Conservation (phyloP, 2,797 vertebrate species). For the Syncerus caffer region DNA sequence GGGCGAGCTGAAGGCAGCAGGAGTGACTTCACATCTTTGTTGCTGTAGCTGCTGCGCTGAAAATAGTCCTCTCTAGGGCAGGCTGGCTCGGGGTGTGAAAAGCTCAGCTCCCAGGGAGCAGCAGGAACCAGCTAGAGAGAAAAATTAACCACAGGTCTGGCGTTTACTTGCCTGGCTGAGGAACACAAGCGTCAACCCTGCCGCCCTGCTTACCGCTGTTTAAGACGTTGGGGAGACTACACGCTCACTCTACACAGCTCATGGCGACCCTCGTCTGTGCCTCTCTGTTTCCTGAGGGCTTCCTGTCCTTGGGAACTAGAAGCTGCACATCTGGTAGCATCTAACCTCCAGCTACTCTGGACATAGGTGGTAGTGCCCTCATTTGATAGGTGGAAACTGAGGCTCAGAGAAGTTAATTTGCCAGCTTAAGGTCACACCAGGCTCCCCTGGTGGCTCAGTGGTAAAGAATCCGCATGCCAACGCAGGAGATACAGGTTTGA, state of each 20-base stretch:
- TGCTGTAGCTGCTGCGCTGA: conserved; percentile 63
- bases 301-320: not conserved
- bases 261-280: accelerated
- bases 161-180: not conserved
- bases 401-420: not conserved
- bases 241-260: not conserved
- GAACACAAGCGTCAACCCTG: not conserved
- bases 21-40: conserved; percentile 68
- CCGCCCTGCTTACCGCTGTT: not conserved
- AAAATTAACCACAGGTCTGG: conserved; percentile 33
- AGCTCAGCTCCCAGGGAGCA: conserved; percentile 50
- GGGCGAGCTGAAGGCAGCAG: not conserved
- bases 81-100: conserved; percentile 70
- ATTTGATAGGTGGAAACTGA: conserved; percentile 13
- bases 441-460: not conserved
- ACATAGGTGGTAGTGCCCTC: not conserved
- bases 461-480: not conserved
- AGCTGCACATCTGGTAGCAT: not conserved
- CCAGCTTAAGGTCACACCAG: not conserved
- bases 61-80: conserved; percentile 71
- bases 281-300: not conserved
- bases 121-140: conserved; percentile 46
- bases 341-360: not conserved
- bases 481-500: not conserved
- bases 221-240: not conserved